phyloP scores from a whole-genome alignment of 2,888 invertebrate genomes.

The Amphipoea oculea region DNA sequence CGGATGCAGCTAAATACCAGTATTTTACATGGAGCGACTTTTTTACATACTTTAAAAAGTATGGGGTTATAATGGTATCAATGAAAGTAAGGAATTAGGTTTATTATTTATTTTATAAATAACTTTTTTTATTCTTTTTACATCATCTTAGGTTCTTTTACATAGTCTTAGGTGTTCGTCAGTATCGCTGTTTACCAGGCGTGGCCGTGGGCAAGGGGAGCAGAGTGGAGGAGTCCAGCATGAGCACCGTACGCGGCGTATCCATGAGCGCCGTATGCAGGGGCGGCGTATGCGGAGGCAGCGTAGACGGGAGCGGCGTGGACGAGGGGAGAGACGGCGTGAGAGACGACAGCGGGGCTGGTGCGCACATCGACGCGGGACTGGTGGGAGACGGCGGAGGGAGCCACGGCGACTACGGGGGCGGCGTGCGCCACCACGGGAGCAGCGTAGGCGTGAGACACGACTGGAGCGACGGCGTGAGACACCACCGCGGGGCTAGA shows the following conservation, averaged over 20 bases:
- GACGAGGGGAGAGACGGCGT: slow-evolving; percentile 69
- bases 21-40: no score
- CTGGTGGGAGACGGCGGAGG: slow-evolving; percentile 88
- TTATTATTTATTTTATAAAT: slow-evolving; percentile 67
- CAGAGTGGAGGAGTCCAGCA: slow-evolving; percentile 69
- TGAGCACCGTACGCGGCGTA: slow-evolving; percentile 68
- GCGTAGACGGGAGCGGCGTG: slow-evolving; percentile 66
- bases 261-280: slow-evolving; percentile 67
- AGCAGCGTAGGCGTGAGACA: slow-evolving; percentile 71
- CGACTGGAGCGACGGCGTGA: slow-evolving; percentile 65
- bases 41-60: not conserved
- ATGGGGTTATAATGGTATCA: no score
- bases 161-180: slow-evolving; percentile 71
- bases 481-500: slow-evolving; percentile 74
- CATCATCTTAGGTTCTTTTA: slow-evolving; percentile 69
- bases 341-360: slow-evolving; percentile 75
- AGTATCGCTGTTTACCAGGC: slow-evolving; percentile 84
- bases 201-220: slow-evolving; percentile 79
- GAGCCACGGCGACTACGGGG: slow-evolving; percentile 76
- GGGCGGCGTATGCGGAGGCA: slow-evolving; percentile 62
- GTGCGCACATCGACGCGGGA: slow-evolving; percentile 84
- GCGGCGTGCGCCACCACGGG: slow-evolving; percentile 69
- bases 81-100: no score
- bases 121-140: slow-evolving; percentile 70
- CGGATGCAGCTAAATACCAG: no score